A percentile compares a stretch with the other conserved stretches of the same genome.
Evolutionary conservation across 2,888 invertebrate species (phyloP).

Genomic region (Aradus depressus): DNA sequence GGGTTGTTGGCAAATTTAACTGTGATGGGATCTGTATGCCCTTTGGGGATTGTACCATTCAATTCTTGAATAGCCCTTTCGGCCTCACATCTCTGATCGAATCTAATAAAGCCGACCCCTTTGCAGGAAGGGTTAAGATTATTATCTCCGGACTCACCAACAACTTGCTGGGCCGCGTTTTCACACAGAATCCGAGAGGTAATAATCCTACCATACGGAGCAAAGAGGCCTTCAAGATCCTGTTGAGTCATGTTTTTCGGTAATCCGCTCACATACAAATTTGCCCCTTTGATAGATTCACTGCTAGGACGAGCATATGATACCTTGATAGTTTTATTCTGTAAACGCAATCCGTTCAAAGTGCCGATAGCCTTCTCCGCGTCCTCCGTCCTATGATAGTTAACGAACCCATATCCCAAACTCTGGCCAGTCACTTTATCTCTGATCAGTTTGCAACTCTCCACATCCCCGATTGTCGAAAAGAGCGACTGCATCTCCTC

Average conservation of each 20-base stretch:
- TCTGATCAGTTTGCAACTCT: slow-evolving; percentile 96
- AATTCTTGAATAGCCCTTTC: slow-evolving; percentile 81
- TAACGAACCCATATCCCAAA: slow-evolving; percentile 98
- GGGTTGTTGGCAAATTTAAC: slow-evolving; percentile 91
- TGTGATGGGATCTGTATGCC: slow-evolving; percentile 75
- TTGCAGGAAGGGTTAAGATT: slow-evolving; percentile 51
- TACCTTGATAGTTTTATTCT: slow-evolving; percentile 91
- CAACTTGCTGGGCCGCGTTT: slow-evolving; percentile 52
- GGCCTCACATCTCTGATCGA: slow-evolving; percentile 79
- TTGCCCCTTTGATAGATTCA: slow-evolving; percentile 96
- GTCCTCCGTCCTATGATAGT: slow-evolving; percentile 94
- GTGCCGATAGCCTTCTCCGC: slow-evolving; percentile 98
- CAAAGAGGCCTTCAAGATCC: slow-evolving; percentile 85
- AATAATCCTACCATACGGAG: slow-evolving; percentile 89
- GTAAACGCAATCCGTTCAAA: slow-evolving; percentile 91
- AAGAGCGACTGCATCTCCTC: slow-evolving; percentile 97
- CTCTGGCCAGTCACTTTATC: slow-evolving; percentile 99
- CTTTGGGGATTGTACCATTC: slow-evolving; percentile 77
- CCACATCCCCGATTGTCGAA: slow-evolving; percentile 96
- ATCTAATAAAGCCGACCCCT: slow-evolving; percentile 86
- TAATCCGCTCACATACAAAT: slow-evolving; percentile 90
- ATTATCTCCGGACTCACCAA: slow-evolving; percentile 39
- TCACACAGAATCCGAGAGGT: slow-evolving; percentile 93
- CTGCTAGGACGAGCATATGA: slow-evolving; percentile 94
- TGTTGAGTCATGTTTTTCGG: slow-evolving; percentile 93